Conservation (phyloP, 1,140 invertebrate species). For the Hyles euphorbiae region DNA sequence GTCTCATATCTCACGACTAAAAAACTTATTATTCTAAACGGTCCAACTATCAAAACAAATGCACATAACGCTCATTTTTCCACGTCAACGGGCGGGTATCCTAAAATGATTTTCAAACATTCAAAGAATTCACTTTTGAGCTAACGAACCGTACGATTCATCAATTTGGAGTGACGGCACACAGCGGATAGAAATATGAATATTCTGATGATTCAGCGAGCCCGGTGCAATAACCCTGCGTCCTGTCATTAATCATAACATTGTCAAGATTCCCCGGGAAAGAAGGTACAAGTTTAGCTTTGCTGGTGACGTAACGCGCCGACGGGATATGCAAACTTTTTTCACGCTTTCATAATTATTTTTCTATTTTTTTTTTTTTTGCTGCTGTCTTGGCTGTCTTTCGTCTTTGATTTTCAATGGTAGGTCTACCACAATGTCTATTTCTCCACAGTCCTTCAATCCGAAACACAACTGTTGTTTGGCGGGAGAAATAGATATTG, state of each 20-base stretch:
- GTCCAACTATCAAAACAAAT: no score
- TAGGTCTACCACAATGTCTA: no score
- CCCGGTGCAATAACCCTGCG: conserved; percentile 11
- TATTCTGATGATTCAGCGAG: conserved; percentile 15
- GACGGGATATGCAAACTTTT: no score
- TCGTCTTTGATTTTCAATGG: no score
- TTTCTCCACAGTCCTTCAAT: no score
- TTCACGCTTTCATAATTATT: no score
- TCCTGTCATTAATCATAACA: conserved; percentile 24
- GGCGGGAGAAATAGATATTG: no score
- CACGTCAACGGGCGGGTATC: not conserved
- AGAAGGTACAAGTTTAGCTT: not conserved
- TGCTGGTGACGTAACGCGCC: not conserved
- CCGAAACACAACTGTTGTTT: no score
- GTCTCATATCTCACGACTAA: no score
- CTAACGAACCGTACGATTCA: conserved; percentile 13
- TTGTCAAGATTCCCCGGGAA: conserved; percentile 10
- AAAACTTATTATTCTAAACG: no score
- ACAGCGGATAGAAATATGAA: not conserved
- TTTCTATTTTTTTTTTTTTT: no score
- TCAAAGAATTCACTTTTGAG: conserved; percentile 16
- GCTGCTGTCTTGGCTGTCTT: no score
- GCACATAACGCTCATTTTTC: not conserved
- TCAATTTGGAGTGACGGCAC: conserved; percentile 15
- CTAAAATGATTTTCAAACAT: conserved; percentile 2